phyloP scores from a whole-genome alignment of 2,113 vertebrate species.

The Ptyas mucosa region DNA sequence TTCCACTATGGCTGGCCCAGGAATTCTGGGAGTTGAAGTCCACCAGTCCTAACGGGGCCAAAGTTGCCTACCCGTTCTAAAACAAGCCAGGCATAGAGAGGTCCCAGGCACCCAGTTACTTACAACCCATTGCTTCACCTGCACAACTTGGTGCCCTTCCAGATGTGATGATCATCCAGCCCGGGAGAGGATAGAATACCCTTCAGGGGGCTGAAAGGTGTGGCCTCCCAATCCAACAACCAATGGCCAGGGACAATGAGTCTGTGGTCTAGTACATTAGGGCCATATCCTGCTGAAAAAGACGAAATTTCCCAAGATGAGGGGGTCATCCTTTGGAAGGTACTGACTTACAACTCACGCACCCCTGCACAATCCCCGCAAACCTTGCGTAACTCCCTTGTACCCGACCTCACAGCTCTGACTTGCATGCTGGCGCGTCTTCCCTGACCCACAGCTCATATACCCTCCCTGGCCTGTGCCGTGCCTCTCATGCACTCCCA shows the following conservation, averaged over 20 bases:
- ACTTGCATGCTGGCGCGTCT: accelerated
- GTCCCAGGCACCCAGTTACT: too few species aligned
- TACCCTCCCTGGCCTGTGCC: neutral
- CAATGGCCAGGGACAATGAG: neutral
- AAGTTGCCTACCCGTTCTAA: too few species aligned
- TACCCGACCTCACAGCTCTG: neutral
- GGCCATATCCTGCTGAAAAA: too few species aligned
- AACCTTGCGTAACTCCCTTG: neutral
- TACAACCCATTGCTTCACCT: neutral
- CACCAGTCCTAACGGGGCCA: too few species aligned
- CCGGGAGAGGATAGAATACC: too few species aligned
- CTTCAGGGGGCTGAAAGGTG: too few species aligned
- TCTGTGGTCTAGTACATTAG: too few species aligned
- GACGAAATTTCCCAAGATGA: neutral
- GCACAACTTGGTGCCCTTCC: neutral
- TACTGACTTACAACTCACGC: neutral
- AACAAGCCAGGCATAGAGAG: too few species aligned
- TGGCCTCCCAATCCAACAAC: neutral
- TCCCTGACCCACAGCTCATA: neutral
- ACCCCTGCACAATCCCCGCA: neutral
- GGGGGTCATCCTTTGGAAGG: neutral
- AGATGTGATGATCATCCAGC: neutral
- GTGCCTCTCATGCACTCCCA: neutral
- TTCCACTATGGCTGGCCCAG: neutral
- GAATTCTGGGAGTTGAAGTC: too few species aligned